phyloP scores from a whole-genome alignment of 2,888 invertebrate genomes.

The Parnassius mnemosyne region DNA sequence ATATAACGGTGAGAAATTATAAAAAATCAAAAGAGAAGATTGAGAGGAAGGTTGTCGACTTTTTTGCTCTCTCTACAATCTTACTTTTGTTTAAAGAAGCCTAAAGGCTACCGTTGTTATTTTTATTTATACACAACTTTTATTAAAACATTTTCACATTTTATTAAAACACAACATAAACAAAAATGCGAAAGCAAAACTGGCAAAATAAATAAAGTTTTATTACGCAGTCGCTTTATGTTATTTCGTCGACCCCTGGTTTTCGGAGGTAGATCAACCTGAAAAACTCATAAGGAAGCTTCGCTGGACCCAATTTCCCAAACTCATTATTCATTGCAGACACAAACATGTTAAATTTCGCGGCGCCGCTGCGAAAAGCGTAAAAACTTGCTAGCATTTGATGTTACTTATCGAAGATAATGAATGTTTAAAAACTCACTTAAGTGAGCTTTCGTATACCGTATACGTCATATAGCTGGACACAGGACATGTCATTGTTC shows the following conservation, averaged over 20 bases:
- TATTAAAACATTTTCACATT: no score
- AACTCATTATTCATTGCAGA: slow-evolving; percentile 69
- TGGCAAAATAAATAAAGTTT: slow-evolving; percentile 58
- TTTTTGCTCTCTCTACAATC: no score
- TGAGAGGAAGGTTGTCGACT: no score
- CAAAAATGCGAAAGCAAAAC: slow-evolving; percentile 46
- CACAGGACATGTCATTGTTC: no score
- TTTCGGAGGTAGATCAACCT: slow-evolving; percentile 53
- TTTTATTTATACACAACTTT: no score
- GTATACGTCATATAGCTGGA: no score
- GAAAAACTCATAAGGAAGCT: slow-evolving; percentile 66
- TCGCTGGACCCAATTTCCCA: slow-evolving; percentile 69
- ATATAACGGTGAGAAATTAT: no score
- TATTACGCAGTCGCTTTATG: slow-evolving; percentile 43
- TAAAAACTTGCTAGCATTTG: slow-evolving; percentile 17
- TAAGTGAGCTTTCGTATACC: no score
- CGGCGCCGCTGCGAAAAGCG: slow-evolving; percentile 6
- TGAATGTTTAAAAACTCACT: no score
- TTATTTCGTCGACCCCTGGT: slow-evolving; percentile 46
- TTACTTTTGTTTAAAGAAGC: no score
- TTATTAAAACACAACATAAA: slow-evolving; percentile 31
- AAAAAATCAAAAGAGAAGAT: no score
- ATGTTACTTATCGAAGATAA: background rate
- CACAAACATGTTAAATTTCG: slow-evolving; percentile 21
- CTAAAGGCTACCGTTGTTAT: no score